A percentile compares a stretch with the other conserved stretches of the same genome.
Conservation (phyloP, 2,797 vertebrate species). For the Xenops minutus region DNA sequence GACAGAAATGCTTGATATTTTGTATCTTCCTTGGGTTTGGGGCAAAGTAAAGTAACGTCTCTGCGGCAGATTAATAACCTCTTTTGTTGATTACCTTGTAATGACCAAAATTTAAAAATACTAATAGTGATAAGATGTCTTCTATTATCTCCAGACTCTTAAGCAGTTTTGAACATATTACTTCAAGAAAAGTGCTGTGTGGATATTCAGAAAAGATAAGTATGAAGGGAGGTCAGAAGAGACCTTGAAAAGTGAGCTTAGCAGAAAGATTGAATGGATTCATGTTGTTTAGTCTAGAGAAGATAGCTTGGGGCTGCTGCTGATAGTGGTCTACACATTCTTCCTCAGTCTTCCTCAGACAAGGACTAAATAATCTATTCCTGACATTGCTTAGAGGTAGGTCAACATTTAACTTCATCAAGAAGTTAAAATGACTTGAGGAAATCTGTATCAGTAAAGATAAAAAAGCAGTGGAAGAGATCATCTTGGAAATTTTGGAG, state of each 20-base stretch:
- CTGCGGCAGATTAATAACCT: neutral
- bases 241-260: neutral
- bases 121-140: neutral
- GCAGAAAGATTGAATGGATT: neutral
- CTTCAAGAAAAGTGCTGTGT: neutral
- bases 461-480: neutral
- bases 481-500: neutral
- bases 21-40: neutral
- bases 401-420: neutral
- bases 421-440: neutral
- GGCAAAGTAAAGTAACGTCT: neutral
- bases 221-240: neutral
- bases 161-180: neutral
- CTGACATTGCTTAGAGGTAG: neutral
- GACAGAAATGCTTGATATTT: neutral
- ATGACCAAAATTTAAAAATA: neutral
- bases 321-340: neutral
- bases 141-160: neutral
- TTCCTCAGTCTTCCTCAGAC: neutral
- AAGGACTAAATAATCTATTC: neutral
- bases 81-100: neutral
- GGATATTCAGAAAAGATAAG: neutral
- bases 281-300: neutral
- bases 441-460: neutral
- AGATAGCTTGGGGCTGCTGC: neutral